Conservation (phyloP, 2,113 vertebrate species). For the Calonectris borealis region DNA sequence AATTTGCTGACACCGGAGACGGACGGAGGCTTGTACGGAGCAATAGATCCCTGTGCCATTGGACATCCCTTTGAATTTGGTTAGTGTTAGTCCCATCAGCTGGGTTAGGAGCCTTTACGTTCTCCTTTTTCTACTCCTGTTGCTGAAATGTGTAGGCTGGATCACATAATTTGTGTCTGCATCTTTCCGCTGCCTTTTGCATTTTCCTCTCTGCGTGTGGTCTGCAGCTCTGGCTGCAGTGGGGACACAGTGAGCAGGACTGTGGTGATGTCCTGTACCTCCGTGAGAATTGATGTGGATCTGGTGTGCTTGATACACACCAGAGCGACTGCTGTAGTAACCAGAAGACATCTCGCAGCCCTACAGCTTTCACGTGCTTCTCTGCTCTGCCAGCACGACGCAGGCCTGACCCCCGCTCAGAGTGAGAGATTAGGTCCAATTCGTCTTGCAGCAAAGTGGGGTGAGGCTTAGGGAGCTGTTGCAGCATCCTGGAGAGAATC, state of each 20-base stretch:
- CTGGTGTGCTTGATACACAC: background rate
- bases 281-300: background rate
- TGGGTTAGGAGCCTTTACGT: background rate
- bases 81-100: background rate
- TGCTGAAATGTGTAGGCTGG: background rate
- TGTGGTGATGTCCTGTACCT: background rate
- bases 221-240: background rate
- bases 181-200: background rate
- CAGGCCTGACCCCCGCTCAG: background rate
- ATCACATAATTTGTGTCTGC: background rate
- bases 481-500: background rate
- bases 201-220: background rate
- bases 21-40: background rate
- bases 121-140: background rate
- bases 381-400: background rate
- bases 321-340: background rate
- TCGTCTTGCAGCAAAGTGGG: background rate
- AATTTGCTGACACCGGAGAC: background rate
- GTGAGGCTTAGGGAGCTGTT: background rate
- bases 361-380: background rate
- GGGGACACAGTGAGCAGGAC: background rate
- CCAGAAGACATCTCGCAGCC: background rate
- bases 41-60: background rate
- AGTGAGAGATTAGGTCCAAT: background rate
- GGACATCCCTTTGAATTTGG: background rate